Evolutionary conservation across 1,140 invertebrate genomes (phyloP).

Genomic region (Neodiprion fabricii): DNA sequence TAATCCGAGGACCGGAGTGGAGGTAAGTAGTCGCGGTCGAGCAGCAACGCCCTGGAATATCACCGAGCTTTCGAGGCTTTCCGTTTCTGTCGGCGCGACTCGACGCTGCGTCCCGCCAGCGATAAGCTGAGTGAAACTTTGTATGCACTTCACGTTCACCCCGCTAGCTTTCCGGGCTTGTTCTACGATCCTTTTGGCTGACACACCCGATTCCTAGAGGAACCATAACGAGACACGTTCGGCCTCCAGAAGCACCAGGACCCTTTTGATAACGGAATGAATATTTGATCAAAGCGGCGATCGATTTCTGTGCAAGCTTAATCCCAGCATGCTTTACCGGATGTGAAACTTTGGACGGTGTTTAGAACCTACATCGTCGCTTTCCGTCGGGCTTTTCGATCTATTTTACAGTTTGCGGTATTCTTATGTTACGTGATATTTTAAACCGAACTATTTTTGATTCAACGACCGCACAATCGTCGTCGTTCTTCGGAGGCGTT

Average conservation of each 20-base stretch:
- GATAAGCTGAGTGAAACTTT: conserved; percentile 15
- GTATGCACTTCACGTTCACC: conserved; percentile 11
- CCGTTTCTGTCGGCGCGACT: conserved; percentile 1
- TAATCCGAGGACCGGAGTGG: background rate
- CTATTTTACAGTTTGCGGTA: too few species aligned
- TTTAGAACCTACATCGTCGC: too few species aligned
- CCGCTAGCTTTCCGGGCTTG: background rate
- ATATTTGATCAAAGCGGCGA: too few species aligned
- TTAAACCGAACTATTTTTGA: too few species aligned
- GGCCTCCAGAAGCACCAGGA: background rate
- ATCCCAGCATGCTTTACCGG: too few species aligned
- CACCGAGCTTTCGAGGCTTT: background rate
- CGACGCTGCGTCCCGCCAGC: background rate
- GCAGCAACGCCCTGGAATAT: background rate
- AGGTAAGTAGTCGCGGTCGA: background rate
- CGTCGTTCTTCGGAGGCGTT: too few species aligned
- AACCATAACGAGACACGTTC: background rate
- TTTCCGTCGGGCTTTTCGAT: too few species aligned
- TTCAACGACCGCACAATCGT: too few species aligned
- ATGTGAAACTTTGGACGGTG: too few species aligned
- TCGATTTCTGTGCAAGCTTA: too few species aligned
- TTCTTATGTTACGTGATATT: too few species aligned
- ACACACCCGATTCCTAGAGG: background rate
- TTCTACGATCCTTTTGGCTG: background rate
- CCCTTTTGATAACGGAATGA: background rate